A percentile compares a stretch with the other conserved stretches of the same genome.
These are phyloP conservation scores for Microcebus tavaratra DNA, from an alignment of 2,113 vertebrate genomes.

Conservation along the genomic window DNA sequence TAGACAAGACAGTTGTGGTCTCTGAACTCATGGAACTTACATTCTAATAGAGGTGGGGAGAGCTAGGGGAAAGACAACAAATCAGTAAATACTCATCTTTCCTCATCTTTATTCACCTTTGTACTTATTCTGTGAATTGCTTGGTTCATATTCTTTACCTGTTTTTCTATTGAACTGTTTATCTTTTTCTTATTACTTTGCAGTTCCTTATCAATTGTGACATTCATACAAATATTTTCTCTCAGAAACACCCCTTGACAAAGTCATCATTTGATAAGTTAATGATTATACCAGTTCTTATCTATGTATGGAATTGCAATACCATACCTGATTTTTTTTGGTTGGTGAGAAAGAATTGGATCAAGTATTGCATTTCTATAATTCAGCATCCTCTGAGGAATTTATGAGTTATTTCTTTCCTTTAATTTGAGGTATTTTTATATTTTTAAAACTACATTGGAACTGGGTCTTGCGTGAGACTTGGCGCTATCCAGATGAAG, in stretches of 20 bases:
- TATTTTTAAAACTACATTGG: constrained; percentile 4
- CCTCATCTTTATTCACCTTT: neutral
- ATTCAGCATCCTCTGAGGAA: neutral
- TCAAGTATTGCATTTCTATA: neutral
- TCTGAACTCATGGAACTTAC: neutral
- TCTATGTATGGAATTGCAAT: neutral
- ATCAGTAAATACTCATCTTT: neutral
- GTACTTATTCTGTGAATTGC: neutral
- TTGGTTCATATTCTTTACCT: constrained; percentile 16
- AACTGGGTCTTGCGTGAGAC: neutral
- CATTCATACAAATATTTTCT: neutral
- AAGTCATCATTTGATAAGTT: constrained; percentile 20
- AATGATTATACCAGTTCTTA: constrained; percentile 13
- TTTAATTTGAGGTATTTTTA: neutral
- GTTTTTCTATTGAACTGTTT: neutral
- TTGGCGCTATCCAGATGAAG: constrained; percentile 1
- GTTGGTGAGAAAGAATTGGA: constrained; percentile 11
- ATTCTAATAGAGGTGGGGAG: neutral
- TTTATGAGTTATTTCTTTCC: neutral
- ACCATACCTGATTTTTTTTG: neutral
- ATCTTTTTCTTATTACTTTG: constrained; percentile 32
- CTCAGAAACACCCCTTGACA: neutral
- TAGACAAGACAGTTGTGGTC: neutral
- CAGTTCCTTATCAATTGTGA: neutral
- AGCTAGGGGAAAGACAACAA: neutral